These are phyloP conservation scores for Spicauda simplicius DNA, from an alignment of 2,888 invertebrate species.

Conservation along the genomic window DNA sequence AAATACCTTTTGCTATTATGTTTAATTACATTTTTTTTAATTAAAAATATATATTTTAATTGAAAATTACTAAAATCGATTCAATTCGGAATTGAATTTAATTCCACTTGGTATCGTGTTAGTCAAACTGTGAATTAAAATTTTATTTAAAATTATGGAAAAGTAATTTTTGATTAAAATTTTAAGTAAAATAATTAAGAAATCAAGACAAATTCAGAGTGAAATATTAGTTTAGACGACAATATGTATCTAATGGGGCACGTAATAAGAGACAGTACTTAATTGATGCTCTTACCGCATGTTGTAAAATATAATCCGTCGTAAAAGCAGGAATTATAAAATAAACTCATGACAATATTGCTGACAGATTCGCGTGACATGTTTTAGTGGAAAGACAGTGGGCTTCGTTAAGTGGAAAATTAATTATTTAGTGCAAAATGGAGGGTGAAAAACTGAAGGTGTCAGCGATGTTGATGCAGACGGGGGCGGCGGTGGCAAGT, in stretches of 20 bases:
- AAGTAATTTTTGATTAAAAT: too few relatives aligned
- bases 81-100: too few relatives aligned
- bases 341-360: slow-evolving; percentile 1
- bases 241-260: background rate
- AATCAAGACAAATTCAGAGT: background rate
- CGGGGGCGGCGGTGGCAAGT: slow-evolving; percentile 58
- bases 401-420: background rate
- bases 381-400: slow-evolving; percentile 13
- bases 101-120: too few relatives aligned
- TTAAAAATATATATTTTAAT: too few relatives aligned
- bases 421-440: slow-evolving; percentile 46
- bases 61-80: too few relatives aligned
- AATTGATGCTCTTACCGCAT: slow-evolving; percentile 11
- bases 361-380: background rate
- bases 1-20: too few relatives aligned
- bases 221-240: background rate
- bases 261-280: slow-evolving; percentile 1
- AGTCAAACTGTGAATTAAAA: too few relatives aligned
- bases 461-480: slow-evolving; percentile 59
- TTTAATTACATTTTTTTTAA: too few relatives aligned
- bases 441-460: slow-evolving; percentile 51
- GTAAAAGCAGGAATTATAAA: slow-evolving; percentile 25
- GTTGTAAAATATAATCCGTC: slow-evolving; percentile 25
- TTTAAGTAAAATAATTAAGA: background rate
- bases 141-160: too few relatives aligned